These are phyloP conservation scores for Ictalurus furcatus DNA, from an alignment of 2,113 vertebrate species.

Conservation along the genomic window DNA sequence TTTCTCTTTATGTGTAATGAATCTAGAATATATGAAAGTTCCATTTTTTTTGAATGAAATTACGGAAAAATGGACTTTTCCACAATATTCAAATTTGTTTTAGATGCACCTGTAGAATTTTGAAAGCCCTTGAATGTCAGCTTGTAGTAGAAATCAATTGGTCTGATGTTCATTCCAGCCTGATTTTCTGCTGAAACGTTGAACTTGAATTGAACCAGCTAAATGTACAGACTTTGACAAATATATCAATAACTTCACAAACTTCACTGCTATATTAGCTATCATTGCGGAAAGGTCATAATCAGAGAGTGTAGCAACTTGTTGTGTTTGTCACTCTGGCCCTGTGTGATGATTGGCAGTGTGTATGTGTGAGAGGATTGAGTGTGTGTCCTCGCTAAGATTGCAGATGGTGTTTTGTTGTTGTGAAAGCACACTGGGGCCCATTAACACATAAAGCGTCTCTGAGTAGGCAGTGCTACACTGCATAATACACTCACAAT, in stretches of 20 bases:
- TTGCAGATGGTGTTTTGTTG: slow-evolving; percentile 58
- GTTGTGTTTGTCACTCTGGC: slow-evolving; percentile 11
- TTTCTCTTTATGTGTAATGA: too few relatives aligned
- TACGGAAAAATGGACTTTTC: too few relatives aligned
- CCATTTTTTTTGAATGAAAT: too few relatives aligned
- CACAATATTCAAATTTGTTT: too few relatives aligned
- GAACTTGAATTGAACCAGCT: background rate
- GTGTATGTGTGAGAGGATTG: slow-evolving; percentile 38
- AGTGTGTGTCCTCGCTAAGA: slow-evolving; percentile 22
- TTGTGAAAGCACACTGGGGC: slow-evolving; percentile 50
- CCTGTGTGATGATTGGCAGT: slow-evolving; percentile 23
- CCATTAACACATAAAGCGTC: slow-evolving; percentile 52
- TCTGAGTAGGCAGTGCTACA: slow-evolving; percentile 31
- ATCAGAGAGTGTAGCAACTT: slow-evolving; percentile 30
- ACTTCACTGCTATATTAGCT: background rate
- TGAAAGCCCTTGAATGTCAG: background rate
- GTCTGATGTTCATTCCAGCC: background rate
- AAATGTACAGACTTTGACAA: background rate
- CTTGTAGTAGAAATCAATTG: background rate
- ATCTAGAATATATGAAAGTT: too few relatives aligned
- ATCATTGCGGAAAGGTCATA: slow-evolving; percentile 11
- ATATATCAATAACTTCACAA: background rate
- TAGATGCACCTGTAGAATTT: too few relatives aligned
- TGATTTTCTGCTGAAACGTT: background rate
- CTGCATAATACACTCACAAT: slow-evolving; percentile 34